Conservation (phyloP, 2,888 invertebrate genomes). For the Tetragonisca angustula region DNA sequence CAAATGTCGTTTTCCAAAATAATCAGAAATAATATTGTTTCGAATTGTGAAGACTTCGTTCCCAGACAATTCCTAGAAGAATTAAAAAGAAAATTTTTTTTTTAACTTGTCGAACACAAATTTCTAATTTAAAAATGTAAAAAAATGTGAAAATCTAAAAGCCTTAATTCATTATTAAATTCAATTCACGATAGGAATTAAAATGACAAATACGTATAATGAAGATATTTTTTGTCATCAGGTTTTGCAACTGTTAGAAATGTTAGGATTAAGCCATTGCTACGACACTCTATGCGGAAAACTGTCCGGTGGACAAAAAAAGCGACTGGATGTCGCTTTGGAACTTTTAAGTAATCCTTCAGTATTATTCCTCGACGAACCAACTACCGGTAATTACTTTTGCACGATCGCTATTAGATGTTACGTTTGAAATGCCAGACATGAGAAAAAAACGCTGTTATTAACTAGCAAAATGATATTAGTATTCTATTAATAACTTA, state of each 20-base stretch:
- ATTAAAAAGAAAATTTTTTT: background rate
- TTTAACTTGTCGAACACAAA: background rate
- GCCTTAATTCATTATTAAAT: background rate
- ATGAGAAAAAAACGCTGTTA: background rate
- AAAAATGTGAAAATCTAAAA: background rate
- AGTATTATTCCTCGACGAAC: slow-evolving; percentile 94
- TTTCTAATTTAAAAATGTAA: background rate
- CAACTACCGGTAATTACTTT: slow-evolving; percentile 87
- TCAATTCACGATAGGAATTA: background rate
- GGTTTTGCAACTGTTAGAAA: slow-evolving; percentile 90
- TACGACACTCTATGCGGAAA: slow-evolving; percentile 89
- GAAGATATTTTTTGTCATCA: slow-evolving; percentile 79
- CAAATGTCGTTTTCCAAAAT: background rate
- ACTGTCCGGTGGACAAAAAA: slow-evolving; percentile 93
- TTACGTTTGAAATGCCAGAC: background rate
- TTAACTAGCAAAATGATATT: background rate
- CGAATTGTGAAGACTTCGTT: background rate
- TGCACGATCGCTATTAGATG: background rate
- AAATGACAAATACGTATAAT: background rate
- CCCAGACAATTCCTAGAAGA: background rate
- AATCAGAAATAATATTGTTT: background rate
- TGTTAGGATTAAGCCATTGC: slow-evolving; percentile 89
- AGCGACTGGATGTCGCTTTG: slow-evolving; percentile 92
- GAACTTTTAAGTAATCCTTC: slow-evolving; percentile 95
- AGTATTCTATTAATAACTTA: background rate